Evolutionary conservation across 2,888 invertebrate genomes (phyloP), one percentile per base, ranked within the genome.

Genomic region (Thereva unica): DNA sequence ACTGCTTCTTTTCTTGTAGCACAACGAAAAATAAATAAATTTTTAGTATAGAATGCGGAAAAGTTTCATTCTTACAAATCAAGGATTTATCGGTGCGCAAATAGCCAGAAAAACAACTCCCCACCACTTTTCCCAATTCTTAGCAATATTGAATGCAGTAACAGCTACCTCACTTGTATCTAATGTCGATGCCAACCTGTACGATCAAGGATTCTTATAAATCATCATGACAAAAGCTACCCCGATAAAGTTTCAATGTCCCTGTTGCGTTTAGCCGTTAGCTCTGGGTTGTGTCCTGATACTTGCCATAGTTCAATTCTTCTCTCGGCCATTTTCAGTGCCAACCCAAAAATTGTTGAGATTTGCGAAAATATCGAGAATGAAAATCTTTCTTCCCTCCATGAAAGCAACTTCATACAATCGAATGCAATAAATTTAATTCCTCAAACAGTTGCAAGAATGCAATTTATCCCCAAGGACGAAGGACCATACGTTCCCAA

Each of bases 361-460:
- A 69, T 69, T 67, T 69, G 67, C 67, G 65, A 69, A 23, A 67
- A 67, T 67, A 69, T 67, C 57, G 64, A 54, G 52, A 53, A 55
- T 61, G 59, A 63, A 66, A 56, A 56, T 54, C 50, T 53, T 63
- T 53, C 8, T 41, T 41, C 53, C 53, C 23, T 23, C 23, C 23
- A 23, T 23, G 23, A 61, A 34, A 34, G 64, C 47, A 68, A 54
- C 61, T 68, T 57, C 54, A 50, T 50, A 65, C 65, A 65, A 66
- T 56, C 50, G 57, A 52, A 57, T 66, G 66, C 66, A 66, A 66
- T 66, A 66, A 66, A 66, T 66, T 66, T 66, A 66, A 57, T 57
- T 52, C 52, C 50, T 66, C 69, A 67, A 67, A 69, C 64, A 67
- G 69, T 66, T 69, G 69, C 67, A 69, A 66, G 66, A 69, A 69